These are phyloP conservation scores for Teleogryllus oceanicus DNA, from an alignment of 2,888 invertebrate genomes.

Conservation along the genomic window DNA sequence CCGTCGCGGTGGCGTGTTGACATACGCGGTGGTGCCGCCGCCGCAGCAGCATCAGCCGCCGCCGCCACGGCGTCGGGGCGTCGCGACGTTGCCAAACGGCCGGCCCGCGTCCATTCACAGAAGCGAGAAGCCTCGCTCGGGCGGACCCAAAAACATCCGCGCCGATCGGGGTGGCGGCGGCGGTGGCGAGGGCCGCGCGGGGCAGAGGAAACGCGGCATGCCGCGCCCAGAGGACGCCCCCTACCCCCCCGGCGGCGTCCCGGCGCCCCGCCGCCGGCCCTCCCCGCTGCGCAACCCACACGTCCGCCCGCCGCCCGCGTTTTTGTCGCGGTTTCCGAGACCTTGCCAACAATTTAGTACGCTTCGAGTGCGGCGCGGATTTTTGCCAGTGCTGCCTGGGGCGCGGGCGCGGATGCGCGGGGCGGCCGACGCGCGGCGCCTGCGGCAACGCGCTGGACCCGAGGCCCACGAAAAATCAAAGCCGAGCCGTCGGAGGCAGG, in stretches of 20 bases:
- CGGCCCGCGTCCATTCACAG: neutral
- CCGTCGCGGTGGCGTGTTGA: neutral
- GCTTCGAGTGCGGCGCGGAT: neutral
- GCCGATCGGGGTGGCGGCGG: neutral
- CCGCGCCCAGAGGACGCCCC: neutral
- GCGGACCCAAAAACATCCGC: neutral
- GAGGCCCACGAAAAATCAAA: too few relatives aligned
- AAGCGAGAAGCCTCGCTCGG: neutral
- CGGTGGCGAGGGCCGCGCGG: neutral
- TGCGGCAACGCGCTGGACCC: too few relatives aligned
- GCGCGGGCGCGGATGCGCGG: neutral
- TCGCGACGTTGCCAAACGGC: conserved; percentile 4
- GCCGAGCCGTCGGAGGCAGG: too few relatives aligned
- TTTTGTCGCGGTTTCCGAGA: neutral
- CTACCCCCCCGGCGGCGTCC: too few relatives aligned
- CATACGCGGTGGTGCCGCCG: neutral
- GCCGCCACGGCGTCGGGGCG: neutral
- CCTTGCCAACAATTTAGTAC: conserved; percentile 11
- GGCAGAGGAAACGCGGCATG: neutral
- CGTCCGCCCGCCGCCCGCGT: neutral
- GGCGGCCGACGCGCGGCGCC: neutral
- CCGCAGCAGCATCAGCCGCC: neutral
- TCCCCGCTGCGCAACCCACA: neutral
- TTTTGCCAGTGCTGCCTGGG: neutral
- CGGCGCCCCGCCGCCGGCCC: too few relatives aligned